Base-by-base conservation (phyloP, 2,888 invertebrate genomes). In the Nesidiocoris tenuis region DNA sequence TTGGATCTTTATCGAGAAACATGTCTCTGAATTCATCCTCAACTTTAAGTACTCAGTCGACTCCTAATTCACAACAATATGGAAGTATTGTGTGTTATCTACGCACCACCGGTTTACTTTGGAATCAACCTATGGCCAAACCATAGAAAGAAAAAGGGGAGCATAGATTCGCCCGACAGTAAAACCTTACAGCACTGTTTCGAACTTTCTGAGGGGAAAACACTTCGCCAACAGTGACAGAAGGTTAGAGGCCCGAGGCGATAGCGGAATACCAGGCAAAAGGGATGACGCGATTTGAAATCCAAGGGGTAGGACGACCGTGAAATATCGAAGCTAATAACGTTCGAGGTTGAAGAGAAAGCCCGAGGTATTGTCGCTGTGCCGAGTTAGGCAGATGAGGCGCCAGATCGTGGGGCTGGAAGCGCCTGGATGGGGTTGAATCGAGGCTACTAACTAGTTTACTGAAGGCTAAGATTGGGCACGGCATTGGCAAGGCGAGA, bases 291-390 rank as follows among this genome's bases (percentile, higher is more conserved):
- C n/a, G n/a, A 59, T n/a, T 59, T 16, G 59, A 59, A 59, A 18
- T n/a, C 17, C n/a, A 18, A n/a, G n/a, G 59, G 59, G n/a, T n/a
- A 59, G 59, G 19, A 70, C 57, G 70, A 19, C 23, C 54, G 61
- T 59, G 70, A 70, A 61, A 70, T 70, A 70, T 59, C 61, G 22
- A 17, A 59, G 59, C 17, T 70, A 70, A 70, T 70, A 70, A 59
- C 21, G 70, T 70, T 70, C 23, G 67, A 59, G 24, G 59, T 59
- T 39, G 12, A n/a, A 68, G 67, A 68, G 22, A 59, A 24, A 21
- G 70, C 70, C n/a, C 39, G 16, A 57, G 70, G 70, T 70, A 67
- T 67, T 67, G 67, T 12, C 5, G 59, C 9, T 59, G 59, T 21
- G 57, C 59, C 70, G 70, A 67, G 39, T 19, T 65, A 59, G 59